Evolutionary conservation across 2,888 invertebrate genomes (phyloP).

Genomic region (Eilema sororculum): DNA sequence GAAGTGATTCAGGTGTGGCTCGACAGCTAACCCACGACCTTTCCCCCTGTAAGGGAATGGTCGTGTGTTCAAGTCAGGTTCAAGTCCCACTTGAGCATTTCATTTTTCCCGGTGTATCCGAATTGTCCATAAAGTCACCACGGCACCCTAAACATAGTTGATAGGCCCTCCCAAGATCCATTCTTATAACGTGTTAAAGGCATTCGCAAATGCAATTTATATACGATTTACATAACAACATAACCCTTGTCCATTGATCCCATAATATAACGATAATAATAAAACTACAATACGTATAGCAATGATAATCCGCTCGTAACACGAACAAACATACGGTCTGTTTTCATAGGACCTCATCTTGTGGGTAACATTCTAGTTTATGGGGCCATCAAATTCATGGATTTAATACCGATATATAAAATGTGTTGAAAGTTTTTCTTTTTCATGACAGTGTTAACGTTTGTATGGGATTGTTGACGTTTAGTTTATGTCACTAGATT

Average conservation of each 20-base stretch:
- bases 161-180: not conserved
- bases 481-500: not conserved
- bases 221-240: slow-evolving; percentile 24
- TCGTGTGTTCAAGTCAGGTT: too few relatives aligned
- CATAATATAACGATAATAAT: slow-evolving; percentile 40
- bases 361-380: slow-evolving; percentile 37
- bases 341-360: slow-evolving; percentile 42
- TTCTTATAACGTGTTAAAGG: slow-evolving; percentile 12
- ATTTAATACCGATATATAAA: slow-evolving; percentile 45
- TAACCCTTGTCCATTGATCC: slow-evolving; percentile 20
- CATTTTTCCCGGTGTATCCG: too few relatives aligned
- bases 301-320: slow-evolving; percentile 30
- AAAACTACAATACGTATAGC: slow-evolving; percentile 32
- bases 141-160: not conserved
- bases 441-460: slow-evolving; percentile 27
- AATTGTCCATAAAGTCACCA: not conserved
- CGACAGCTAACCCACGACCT: too few relatives aligned
- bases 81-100: too few relatives aligned
- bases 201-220: slow-evolving; percentile 17
- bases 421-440: slow-evolving; percentile 25
- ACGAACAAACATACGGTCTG: slow-evolving; percentile 37
- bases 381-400: slow-evolving; percentile 39
- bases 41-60: too few relatives aligned
- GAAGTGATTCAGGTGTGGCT: too few relatives aligned
- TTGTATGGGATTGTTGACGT: slow-evolving; percentile 19